A percentile compares a stretch with the other conserved stretches of the same genome.
phyloP scores from a whole-genome alignment of 2,888 invertebrate genomes.

The Furcula furcula region DNA sequence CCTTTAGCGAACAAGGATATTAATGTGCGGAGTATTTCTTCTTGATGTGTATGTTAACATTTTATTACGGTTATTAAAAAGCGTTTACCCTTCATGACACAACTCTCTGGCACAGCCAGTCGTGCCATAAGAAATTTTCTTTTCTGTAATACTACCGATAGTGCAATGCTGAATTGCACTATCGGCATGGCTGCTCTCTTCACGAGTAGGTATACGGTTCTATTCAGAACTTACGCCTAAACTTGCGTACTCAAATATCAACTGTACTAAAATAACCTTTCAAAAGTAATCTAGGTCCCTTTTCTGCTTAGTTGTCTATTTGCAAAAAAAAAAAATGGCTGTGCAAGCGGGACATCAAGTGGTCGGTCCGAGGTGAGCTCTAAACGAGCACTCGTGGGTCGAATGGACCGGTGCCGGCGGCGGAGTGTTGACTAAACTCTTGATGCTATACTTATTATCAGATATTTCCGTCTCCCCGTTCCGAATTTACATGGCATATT shows the following conservation, averaged over 20 bases:
- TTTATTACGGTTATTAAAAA: too few species aligned
- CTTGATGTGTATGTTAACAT: too few species aligned
- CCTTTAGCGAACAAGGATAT: background rate
- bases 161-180: too few species aligned
- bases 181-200: too few species aligned
- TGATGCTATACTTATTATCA: conserved; percentile 13
- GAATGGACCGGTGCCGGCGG: conserved; percentile 1
- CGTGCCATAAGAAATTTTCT: too few species aligned
- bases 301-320: conserved; percentile 10
- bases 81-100: too few species aligned
- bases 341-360: conserved; percentile 11
- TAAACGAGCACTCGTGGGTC: conserved; percentile 6
- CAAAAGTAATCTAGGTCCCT: conserved; percentile 7
- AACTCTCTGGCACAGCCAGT: too few species aligned
- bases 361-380: conserved; percentile 5
- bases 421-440: conserved; percentile 25
- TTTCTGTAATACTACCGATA: too few species aligned
- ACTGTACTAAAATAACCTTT: conserved; percentile 12
- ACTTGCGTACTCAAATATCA: conserved; percentile 6
- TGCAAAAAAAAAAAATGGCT: conserved; percentile 15
- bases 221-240: too few species aligned
- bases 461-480: too few species aligned
- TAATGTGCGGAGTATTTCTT: background rate
- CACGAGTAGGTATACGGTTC: too few species aligned
- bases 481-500: too few species aligned